Conservation (phyloP, 2,113 vertebrate genomes). For the Mus musculus region DNA sequence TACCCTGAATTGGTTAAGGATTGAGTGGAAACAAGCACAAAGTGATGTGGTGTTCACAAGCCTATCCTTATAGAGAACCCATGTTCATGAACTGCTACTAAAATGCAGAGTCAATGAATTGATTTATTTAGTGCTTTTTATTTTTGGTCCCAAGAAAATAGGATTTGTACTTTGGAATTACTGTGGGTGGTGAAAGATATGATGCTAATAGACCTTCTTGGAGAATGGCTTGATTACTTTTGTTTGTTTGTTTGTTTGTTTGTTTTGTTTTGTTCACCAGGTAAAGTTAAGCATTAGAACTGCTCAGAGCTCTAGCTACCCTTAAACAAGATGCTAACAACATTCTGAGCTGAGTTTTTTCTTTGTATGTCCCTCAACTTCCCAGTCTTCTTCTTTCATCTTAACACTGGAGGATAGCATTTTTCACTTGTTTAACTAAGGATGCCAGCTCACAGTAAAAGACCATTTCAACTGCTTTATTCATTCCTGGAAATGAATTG, state of each 20-base stretch:
- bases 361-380: not conserved
- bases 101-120: not conserved
- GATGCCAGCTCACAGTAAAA: not conserved
- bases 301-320: not conserved
- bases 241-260: too few relatives aligned
- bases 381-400: not conserved
- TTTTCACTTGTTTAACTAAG: not conserved
- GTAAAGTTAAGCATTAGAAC: not conserved
- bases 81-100: not conserved
- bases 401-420: not conserved
- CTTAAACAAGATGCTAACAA: not conserved
- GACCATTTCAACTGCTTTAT: not conserved
- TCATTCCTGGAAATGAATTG: not conserved
- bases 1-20: constrained; percentile 3
- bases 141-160: not conserved
- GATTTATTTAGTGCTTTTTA: not conserved
- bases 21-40: not conserved
- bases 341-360: not conserved
- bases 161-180: not conserved
- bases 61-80: not conserved
- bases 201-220: not conserved
- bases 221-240: too few relatives aligned
- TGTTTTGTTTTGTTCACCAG: not conserved
- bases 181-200: not conserved
- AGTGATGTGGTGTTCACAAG: not conserved